A percentile compares a stretch with the other conserved stretches of the same genome.
Conservation (phyloP, 2,113 vertebrate species). For the Nibea albiflora region DNA sequence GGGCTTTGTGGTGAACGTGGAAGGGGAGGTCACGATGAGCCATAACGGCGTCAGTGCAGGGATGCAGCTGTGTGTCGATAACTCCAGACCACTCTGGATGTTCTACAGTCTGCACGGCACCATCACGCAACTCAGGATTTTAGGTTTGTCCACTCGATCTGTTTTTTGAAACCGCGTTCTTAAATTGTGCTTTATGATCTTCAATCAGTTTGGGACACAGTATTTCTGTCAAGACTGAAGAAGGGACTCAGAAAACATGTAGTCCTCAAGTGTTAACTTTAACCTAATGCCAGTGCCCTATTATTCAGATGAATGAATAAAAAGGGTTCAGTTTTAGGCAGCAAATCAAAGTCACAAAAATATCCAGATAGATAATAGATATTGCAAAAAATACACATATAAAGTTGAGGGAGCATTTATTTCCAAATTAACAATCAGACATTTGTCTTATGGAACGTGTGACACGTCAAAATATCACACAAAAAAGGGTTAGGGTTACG, state of each 20-base stretch:
- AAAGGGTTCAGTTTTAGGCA: too few species aligned
- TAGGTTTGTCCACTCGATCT: constrained; percentile 83
- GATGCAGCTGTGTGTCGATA: constrained; percentile 93
- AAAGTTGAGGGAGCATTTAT: too few species aligned
- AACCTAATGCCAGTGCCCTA: not conserved
- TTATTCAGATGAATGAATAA: not conserved
- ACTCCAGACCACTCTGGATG: constrained; percentile 96
- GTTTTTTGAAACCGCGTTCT: not conserved
- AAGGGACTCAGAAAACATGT: not conserved
- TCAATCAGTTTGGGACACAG: constrained; percentile 1
- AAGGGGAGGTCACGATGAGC: constrained; percentile 91
- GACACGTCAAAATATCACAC: too few species aligned
- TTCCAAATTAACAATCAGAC: too few species aligned
- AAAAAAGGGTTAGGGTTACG: too few species aligned
- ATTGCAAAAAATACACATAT: too few species aligned
- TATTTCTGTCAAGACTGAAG: too few species aligned
- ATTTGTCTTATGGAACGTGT: too few species aligned
- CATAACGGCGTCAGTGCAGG: constrained; percentile 88
- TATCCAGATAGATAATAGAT: too few species aligned
- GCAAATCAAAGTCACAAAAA: too few species aligned
- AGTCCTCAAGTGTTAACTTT: not conserved
- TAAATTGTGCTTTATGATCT: not conserved
- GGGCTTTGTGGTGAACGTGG: constrained; percentile 89
- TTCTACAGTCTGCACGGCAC: constrained; percentile 90
- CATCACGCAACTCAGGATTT: constrained; percentile 92